phyloP scores from a whole-genome alignment of 35 echinoderm and acorn worm genomes.

The Anneissia japonica region DNA sequence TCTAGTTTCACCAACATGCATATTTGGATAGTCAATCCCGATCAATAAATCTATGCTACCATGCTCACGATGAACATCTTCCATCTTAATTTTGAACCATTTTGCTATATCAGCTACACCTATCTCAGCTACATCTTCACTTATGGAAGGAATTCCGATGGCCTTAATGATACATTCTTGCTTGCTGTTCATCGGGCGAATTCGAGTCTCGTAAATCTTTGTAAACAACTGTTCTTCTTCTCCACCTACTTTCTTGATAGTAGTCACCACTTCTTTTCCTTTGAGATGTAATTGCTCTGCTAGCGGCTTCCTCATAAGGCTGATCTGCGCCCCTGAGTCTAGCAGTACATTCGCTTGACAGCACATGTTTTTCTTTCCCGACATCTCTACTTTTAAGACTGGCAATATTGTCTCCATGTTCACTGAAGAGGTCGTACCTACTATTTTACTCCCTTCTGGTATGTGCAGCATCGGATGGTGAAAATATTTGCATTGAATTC shows the following conservation, averaged over 20 bases:
- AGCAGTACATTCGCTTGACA: constrained; percentile 8
- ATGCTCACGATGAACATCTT: constrained; percentile 29
- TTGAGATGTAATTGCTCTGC: constrained; percentile 47
- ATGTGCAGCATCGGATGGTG: constrained; percentile 39
- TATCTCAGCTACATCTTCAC: constrained; percentile 26
- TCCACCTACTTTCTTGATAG: constrained; percentile 61
- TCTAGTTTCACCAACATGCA: constrained; percentile 38
- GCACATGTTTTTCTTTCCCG: neutral
- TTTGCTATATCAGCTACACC: constrained; percentile 9
- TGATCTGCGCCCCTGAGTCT: constrained; percentile 56
- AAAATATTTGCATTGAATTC: constrained; percentile 1
- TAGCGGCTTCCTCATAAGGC: constrained; percentile 41
- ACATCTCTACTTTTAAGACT: neutral
- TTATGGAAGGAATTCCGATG: constrained; percentile 37
- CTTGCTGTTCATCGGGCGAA: constrained; percentile 8
- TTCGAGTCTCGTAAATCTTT: constrained; percentile 31
- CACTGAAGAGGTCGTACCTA: neutral
- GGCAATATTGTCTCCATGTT: neutral
- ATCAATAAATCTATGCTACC: constrained; percentile 52
- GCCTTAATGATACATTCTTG: neutral
- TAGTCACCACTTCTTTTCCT: constrained; percentile 28
- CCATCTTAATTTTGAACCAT: constrained; percentile 1
- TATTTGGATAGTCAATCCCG: constrained; percentile 45
- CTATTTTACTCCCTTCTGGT: neutral
- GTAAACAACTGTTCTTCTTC: constrained; percentile 62